Evolutionary conservation across 2,888 invertebrate species (phyloP).

Genomic region (Nineta flava): DNA sequence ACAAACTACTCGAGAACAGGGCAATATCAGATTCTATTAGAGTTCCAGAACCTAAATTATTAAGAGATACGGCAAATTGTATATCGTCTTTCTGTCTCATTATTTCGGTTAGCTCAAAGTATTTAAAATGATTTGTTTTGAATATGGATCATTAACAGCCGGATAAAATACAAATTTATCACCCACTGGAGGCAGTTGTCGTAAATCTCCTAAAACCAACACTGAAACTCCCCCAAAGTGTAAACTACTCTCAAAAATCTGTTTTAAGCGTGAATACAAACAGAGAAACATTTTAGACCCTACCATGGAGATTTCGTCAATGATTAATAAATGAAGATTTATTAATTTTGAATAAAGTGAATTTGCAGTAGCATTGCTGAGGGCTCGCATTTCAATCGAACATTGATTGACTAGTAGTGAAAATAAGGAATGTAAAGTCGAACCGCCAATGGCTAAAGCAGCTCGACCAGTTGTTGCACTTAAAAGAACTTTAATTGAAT

Average conservation of each 20-base stretch:
- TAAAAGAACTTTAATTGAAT: constrained; percentile 13
- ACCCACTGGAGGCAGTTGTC: constrained; percentile 19
- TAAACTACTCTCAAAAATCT: constrained; percentile 16
- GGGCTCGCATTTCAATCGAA: too few species aligned
- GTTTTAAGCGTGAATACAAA: constrained; percentile 3
- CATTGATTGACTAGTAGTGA: constrained; percentile 10
- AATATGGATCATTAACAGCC: too few species aligned
- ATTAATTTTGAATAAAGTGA: constrained; percentile 7
- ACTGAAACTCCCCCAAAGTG: constrained; percentile 21
- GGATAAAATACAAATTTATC: constrained; percentile 14
- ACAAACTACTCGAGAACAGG: constrained; percentile 10
- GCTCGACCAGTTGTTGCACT: constrained; percentile 16
- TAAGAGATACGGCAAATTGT: constrained; percentile 10
- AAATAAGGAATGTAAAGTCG: constrained; percentile 17
- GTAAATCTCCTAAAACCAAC: constrained; percentile 20
- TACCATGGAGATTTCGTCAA: constrained; percentile 22
- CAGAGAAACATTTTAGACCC: constrained; percentile 7
- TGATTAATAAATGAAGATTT: constrained; percentile 14
- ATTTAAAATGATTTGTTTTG: constrained; percentile 14
- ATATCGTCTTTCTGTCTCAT: constrained; percentile 18
- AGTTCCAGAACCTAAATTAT: constrained; percentile 13
- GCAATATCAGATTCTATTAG: constrained; percentile 14
- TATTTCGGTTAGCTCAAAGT: constrained; percentile 17
- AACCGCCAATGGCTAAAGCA: constrained; percentile 15
- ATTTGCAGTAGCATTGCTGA: constrained; percentile 8